phyloP scores from a whole-genome alignment of 2,113 vertebrate genomes.

The Ciconia boyciana region DNA sequence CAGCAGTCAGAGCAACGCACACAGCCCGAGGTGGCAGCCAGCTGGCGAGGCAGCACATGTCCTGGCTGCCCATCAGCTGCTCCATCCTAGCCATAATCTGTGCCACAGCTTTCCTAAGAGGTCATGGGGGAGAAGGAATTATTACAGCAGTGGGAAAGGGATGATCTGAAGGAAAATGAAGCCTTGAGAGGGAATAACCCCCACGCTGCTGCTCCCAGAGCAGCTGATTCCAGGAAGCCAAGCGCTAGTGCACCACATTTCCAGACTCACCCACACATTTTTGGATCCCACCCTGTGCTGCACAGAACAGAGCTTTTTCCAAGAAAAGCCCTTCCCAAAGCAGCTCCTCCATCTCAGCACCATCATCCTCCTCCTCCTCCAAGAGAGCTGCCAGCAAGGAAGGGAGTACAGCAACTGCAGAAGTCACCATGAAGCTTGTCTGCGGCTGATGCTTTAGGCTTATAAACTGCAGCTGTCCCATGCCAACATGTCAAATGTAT shows the following conservation, averaged over 20 bases:
- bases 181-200: background rate
- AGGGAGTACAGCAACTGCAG: background rate
- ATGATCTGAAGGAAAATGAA: background rate
- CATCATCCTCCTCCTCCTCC: background rate
- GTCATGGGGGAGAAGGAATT: background rate
- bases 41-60: background rate
- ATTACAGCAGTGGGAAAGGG: background rate
- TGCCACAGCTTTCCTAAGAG: background rate
- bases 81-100: background rate
- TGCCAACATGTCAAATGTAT: background rate
- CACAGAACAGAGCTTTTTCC: background rate
- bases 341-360: background rate
- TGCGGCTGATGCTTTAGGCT: background rate
- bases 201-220: accelerated
- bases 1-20: background rate
- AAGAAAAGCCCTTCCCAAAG: slow-evolving; percentile 39
- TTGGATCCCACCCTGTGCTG: background rate
- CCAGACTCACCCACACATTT: background rate
- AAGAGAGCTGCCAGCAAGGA: background rate
- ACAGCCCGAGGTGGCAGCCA: background rate
- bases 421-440: background rate
- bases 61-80: background rate
- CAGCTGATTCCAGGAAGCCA: background rate
- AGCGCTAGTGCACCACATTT: background rate
- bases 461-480: background rate